phyloP scores from a whole-genome alignment of 2,113 vertebrate species.

The Epinephelus fuscoguttatus region DNA sequence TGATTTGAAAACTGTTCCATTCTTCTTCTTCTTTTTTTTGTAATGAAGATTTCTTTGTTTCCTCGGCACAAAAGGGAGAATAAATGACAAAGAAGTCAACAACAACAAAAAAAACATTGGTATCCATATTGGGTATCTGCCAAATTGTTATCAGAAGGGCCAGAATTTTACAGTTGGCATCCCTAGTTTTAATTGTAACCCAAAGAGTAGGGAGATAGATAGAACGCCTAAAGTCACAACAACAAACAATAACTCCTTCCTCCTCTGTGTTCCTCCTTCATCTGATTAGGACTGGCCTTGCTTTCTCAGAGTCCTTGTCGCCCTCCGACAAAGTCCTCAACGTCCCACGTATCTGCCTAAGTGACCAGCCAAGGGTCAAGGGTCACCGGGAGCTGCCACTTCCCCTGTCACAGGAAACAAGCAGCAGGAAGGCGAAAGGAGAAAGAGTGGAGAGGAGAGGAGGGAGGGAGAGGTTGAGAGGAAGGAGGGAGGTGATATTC shows the following conservation, averaged over 20 bases:
- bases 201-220: slow-evolving; percentile 22
- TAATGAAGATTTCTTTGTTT: too few relatives aligned
- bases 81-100: too few relatives aligned
- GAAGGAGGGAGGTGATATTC: slow-evolving; percentile 74
- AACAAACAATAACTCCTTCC: slow-evolving; percentile 71
- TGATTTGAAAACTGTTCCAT: too few relatives aligned
- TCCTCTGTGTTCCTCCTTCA: slow-evolving; percentile 58
- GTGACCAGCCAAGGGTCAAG: slow-evolving; percentile 78
- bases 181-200: slow-evolving; percentile 17
- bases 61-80: too few relatives aligned
- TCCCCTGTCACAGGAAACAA: slow-evolving; percentile 84
- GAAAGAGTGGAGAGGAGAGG: slow-evolving; percentile 57
- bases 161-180: too few relatives aligned
- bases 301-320: slow-evolving; percentile 73
- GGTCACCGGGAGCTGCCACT: slow-evolving; percentile 82
- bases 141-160: too few relatives aligned
- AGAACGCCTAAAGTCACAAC: slow-evolving; percentile 51
- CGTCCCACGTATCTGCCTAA: slow-evolving; percentile 86
- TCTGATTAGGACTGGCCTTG: slow-evolving; percentile 69
- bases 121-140: too few relatives aligned
- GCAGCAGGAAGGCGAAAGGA: slow-evolving; percentile 72
- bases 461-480: slow-evolving; percentile 50
- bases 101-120: too few relatives aligned
- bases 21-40: too few relatives aligned
- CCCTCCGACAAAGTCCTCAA: slow-evolving; percentile 80